Evolutionary conservation across 2,888 invertebrate genomes (phyloP).

Genomic region (Tachystola acroxantha): DNA sequence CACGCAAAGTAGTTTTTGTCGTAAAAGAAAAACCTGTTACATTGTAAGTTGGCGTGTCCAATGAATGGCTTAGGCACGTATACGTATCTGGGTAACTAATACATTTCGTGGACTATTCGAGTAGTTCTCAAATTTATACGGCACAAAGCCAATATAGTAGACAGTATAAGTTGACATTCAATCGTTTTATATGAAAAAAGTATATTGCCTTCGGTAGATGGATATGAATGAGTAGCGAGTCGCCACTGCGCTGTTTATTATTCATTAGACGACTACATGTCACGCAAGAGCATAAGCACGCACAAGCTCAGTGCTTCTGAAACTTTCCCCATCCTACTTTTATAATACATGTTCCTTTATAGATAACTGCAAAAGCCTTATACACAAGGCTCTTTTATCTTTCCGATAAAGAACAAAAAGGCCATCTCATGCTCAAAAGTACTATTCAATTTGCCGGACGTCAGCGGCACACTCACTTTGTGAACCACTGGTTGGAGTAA

Average conservation of each 20-base stretch:
- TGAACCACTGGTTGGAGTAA: slow-evolving; percentile 36
- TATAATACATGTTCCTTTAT: slow-evolving; percentile 25
- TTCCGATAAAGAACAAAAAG: slow-evolving; percentile 2
- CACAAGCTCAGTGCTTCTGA: slow-evolving; percentile 61
- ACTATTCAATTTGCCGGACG: slow-evolving; percentile 36
- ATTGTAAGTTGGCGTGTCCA: slow-evolving; percentile 28
- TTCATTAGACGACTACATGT: slow-evolving; percentile 71
- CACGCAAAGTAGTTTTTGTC: slow-evolving; percentile 59
- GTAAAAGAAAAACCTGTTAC: slow-evolving; percentile 39
- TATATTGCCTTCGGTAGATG: slow-evolving; percentile 65
- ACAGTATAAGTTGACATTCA: slow-evolving; percentile 47
- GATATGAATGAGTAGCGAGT: slow-evolving; percentile 71
- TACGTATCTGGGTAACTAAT: slow-evolving; percentile 35
- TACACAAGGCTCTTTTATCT: slow-evolving; percentile 4
- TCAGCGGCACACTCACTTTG: slow-evolving; percentile 41
- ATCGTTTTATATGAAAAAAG: slow-evolving; percentile 60
- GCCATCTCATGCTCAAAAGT: slow-evolving; percentile 14
- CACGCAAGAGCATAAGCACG: slow-evolving; percentile 69
- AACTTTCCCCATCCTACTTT: slow-evolving; percentile 47
- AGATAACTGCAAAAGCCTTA: slow-evolving; percentile 14
- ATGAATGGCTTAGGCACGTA: slow-evolving; percentile 14
- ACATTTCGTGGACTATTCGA: slow-evolving; percentile 20
- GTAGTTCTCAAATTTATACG: slow-evolving; percentile 36
- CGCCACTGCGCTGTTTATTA: slow-evolving; percentile 70
- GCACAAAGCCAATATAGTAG: slow-evolving; percentile 42